Evolutionary conservation across 2,888 invertebrate species (phyloP), one percentile per base, ranked within the genome.

Genomic region (Oxycera nigricornis): DNA sequence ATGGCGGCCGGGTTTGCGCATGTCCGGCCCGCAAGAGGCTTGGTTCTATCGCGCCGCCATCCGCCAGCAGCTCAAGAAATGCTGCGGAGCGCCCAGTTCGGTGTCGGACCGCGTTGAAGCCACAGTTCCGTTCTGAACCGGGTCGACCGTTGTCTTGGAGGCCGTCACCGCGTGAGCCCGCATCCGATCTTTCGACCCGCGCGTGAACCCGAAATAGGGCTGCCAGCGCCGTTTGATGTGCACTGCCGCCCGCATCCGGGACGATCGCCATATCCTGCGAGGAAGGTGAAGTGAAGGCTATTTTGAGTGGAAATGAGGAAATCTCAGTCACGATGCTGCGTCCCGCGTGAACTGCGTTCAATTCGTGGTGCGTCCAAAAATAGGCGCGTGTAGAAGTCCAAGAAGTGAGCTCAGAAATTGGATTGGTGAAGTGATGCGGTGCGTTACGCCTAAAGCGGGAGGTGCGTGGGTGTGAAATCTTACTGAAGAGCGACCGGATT

Each of bases 81-180:
- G 65, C 14, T 39, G 31, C 35, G 39, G 65, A 65, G 65, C 65
- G 24, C 65, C 65, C 65, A 65, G 65, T 65, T 65, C 65, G 39
- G 11, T 7, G 39, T 22, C 65, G 65, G 65, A 65, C 30, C 65
- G 65, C 65, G 65, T 22, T 65, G 11, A 24, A 65, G 65, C 35
- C 65, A 30, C 65, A 65, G 22, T 20, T 39, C 39, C 3, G 14
- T 55, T 11, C 24, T 55, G 20, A 6, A 6, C 55, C 22, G 55
- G 24, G 55, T 22, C 55, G 55, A 22, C 22, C 17, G 24, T 50
- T 55, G 22, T 55, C 7, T 55, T 20, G 3, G 20, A 55, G 55
- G 7, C 22, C 24, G 24, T 24, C 14, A 24, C 22, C 20, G 24
- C 24, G 22, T 24, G 55, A 55, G 11, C 11, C 39, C 39, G 39